phyloP scores from a whole-genome alignment of 1,140 invertebrate genomes.

The Leptestheria dahalacensis region DNA sequence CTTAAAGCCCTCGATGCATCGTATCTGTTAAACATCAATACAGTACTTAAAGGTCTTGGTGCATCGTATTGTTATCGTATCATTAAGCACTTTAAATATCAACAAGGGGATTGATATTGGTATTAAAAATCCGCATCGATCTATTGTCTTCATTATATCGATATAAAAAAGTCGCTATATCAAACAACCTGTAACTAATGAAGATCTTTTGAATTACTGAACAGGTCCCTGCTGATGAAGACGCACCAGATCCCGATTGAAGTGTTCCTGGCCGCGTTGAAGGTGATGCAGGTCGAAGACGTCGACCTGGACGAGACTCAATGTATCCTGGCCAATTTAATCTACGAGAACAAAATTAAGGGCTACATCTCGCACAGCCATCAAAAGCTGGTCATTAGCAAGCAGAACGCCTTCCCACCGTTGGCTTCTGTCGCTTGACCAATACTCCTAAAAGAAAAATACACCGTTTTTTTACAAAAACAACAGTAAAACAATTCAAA shows the following conservation, averaged over 20 bases:
- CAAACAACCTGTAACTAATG: too few species aligned
- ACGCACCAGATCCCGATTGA: conserved; percentile 82
- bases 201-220: too few species aligned
- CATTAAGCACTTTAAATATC: too few species aligned
- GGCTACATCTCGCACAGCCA: conserved; percentile 96
- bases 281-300: conserved; percentile 63
- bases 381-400: conserved; percentile 92
- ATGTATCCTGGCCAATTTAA: conserved; percentile 91
- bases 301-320: conserved; percentile 86
- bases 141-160: conserved; percentile 19
- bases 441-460: neutral
- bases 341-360: conserved; percentile 85
- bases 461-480: neutral
- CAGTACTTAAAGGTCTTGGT: too few species aligned
- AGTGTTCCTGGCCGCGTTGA: conserved; percentile 61
- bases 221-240: conserved; percentile 60
- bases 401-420: conserved; percentile 85
- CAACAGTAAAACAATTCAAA: too few species aligned
- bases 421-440: conserved; percentile 17
- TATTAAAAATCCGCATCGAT: too few species aligned
- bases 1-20: too few species aligned
- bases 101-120: too few species aligned
- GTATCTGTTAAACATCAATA: too few species aligned
- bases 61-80: too few species aligned
- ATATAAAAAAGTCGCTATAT: too few species aligned